These are phyloP conservation scores for Hedychridium roseum DNA, from an alignment of 2,888 invertebrate species.

Conservation along the genomic window DNA sequence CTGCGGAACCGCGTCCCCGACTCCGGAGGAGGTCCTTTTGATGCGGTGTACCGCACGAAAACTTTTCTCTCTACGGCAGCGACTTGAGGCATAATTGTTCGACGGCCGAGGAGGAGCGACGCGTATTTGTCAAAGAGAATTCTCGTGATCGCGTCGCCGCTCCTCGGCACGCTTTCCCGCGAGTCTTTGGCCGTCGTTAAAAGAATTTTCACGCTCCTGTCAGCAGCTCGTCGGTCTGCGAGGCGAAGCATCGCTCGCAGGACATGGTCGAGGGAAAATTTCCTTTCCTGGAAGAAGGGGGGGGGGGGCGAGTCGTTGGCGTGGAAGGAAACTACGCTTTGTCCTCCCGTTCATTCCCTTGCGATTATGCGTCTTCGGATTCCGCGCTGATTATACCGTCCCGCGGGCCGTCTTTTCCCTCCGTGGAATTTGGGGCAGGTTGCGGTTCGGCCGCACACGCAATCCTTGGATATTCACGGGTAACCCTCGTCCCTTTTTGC, in stretches of 20 bases:
- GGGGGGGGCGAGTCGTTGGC: slow-evolving; percentile 17
- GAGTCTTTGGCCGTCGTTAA: slow-evolving; percentile 57
- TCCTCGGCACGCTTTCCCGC: slow-evolving; percentile 43
- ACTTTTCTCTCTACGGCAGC: slow-evolving; percentile 23
- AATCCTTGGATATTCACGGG: slow-evolving; percentile 30
- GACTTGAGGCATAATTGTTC: slow-evolving; percentile 35
- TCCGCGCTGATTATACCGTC: background rate
- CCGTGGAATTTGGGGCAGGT: slow-evolving; percentile 44
- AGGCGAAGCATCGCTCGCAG: slow-evolving; percentile 29
- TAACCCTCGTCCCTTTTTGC: slow-evolving; percentile 12
- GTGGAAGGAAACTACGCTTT: slow-evolving; percentile 22
- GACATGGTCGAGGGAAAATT: background rate
- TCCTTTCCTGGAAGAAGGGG: too few species aligned
- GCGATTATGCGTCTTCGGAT: background rate
- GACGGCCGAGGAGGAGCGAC: slow-evolving; percentile 20
- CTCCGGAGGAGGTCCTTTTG: slow-evolving; percentile 23
- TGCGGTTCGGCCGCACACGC: slow-evolving; percentile 44
- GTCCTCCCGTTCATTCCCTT: slow-evolving; percentile 1
- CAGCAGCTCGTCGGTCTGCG: slow-evolving; percentile 58
- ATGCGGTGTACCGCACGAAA: slow-evolving; percentile 17
- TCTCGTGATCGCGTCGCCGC: slow-evolving; percentile 46
- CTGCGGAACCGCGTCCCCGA: too few species aligned
- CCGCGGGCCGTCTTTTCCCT: slow-evolving; percentile 5
- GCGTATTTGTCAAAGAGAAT: slow-evolving; percentile 52
- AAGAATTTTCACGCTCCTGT: slow-evolving; percentile 61